Conservation (phyloP, 2,113 vertebrate species). For the Leptodactylus fuscus region DNA sequence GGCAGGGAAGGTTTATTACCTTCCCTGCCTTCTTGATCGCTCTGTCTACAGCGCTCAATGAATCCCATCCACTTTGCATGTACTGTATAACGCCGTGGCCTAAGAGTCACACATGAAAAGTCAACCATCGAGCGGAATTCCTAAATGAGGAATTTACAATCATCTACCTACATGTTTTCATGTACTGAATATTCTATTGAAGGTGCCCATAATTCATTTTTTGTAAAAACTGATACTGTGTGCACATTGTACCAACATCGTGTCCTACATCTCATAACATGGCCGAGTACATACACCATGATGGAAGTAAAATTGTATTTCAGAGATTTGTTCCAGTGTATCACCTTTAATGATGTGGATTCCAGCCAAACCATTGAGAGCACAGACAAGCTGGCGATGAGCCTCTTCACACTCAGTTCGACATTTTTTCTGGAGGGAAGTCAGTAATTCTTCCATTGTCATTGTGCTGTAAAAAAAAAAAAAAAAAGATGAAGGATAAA, state of each 20-base stretch:
- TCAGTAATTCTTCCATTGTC: constrained; percentile 97
- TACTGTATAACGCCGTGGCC: no score
- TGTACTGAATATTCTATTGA: neutral
- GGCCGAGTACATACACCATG: neutral
- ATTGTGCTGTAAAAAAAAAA: constrained; percentile 83
- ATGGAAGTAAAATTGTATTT: neutral
- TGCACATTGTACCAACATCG: no score
- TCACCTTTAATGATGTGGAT: constrained; percentile 98
- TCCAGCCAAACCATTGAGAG: constrained; percentile 95
- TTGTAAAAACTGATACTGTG: neutral
- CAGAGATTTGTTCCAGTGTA: neutral
- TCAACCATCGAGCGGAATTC: no score
- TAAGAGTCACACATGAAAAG: no score
- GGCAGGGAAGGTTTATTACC: no score
- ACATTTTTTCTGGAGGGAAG: constrained; percentile 97
- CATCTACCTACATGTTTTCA: no score
- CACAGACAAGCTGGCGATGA: constrained; percentile 94
- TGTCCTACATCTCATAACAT: no score
- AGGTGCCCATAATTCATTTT: neutral
- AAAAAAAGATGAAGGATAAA: neutral
- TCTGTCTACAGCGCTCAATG: no score
- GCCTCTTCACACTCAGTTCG: constrained; percentile 96
- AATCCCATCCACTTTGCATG: no score
- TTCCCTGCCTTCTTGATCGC: no score
- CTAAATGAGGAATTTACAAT: no score